Evolutionary conservation across 2,888 invertebrate genomes (phyloP).

Genomic region (Stenolophus ochropezus): DNA sequence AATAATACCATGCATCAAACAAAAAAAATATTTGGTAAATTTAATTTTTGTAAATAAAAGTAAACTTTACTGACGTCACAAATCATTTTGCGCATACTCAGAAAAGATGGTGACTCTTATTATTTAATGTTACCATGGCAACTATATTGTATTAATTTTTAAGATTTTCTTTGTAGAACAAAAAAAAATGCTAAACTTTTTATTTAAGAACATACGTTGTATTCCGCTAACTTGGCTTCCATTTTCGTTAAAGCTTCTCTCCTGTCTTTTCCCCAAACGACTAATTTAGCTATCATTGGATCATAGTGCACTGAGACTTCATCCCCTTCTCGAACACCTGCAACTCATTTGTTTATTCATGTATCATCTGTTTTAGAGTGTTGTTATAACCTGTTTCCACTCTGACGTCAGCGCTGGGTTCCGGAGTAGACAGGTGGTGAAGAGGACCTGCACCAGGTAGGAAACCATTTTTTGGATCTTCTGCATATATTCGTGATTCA

Average conservation of each 20-base stretch:
- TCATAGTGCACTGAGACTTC: constrained; percentile 99
- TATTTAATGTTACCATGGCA: too few species aligned
- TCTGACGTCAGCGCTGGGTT: constrained; percentile 79
- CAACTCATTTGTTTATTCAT: background rate
- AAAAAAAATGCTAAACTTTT: too few species aligned
- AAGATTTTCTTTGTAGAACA: too few species aligned
- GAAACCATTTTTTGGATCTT: constrained; percentile 88
- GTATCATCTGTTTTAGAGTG: background rate
- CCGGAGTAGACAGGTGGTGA: constrained; percentile 84
- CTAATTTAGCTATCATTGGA: constrained; percentile 98
- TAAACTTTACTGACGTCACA: too few species aligned
- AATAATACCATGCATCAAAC: too few species aligned
- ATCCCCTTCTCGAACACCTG: constrained; percentile 89
- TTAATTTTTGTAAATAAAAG: too few species aligned
- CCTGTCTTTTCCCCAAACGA: constrained; percentile 94
- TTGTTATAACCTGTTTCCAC: constrained; percentile 83
- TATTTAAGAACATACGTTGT: constrained; percentile 81
- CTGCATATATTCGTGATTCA: constrained; percentile 98
- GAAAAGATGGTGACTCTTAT: too few species aligned
- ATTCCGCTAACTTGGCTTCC: constrained; percentile 84
- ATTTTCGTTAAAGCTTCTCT: constrained; percentile 87
- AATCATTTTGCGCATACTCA: too few species aligned
- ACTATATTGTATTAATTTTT: too few species aligned
- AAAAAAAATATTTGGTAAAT: too few species aligned
- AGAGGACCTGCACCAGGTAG: constrained; percentile 95